Base-by-base conservation (phyloP, 1,140 invertebrate genomes). In the Brachionus plicatilis region DNA sequence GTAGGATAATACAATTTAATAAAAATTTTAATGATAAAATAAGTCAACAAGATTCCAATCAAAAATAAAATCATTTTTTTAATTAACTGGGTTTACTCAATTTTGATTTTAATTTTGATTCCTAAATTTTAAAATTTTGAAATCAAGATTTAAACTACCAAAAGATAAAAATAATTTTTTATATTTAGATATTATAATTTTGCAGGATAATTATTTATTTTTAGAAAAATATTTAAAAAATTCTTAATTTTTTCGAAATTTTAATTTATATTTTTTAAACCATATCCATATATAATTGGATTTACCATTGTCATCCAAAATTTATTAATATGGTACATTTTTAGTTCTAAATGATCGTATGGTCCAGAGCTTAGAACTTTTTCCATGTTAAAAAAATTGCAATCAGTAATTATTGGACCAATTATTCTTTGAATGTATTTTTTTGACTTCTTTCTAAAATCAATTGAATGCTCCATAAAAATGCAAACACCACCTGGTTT, bases 391-490 rank as follows among this genome's bases (percentile, higher is more conserved):
- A 56, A 33, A 60, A 79, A 79, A 1, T 78, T 78, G n/a, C 76
- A 53, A 50, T 79, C 43, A 0, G 45, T 5, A 0, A 47, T 11
- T 53, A 60, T 7, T 11, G 45, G 43, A 8, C n/a, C n/a, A 1
- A 79, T 56, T n/a, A 79, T 29, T 37, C 33, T 79, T 60, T 79
- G 76, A 1, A 79, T 20, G 6, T 56, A 11, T 53, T 41, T 56
- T 27, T 20, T 80, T 37, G 3, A 2, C 17, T 9, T 24, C 14
- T 60, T 60, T 43, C 20, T 8, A 17, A 5, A 9, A 20, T 56
- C 76, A 24, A 80, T 53, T 24, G 47, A 80, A 37, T 83, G 80
- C 27, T 83, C 80, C n/a, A 83, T 37, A 20, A 83, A 83, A 20
- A 83, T 37, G 14, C 24, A 65, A 3, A 83, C 60, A 43, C 80